Evolutionary conservation across 2,888 invertebrate genomes (phyloP).

Genomic region (Sabatieria punctata): DNA sequence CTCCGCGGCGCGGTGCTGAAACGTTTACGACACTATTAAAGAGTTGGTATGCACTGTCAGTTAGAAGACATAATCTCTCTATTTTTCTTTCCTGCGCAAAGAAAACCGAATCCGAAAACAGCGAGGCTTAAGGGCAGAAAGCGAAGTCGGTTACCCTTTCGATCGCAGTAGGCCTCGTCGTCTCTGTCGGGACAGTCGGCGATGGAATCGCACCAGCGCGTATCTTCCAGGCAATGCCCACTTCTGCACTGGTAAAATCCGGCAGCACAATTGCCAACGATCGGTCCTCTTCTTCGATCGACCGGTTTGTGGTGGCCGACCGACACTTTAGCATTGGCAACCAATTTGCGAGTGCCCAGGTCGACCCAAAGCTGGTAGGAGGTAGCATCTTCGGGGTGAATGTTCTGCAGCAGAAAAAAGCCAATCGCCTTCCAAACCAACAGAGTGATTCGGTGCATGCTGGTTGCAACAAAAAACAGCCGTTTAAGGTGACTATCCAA

Average conservation of each 20-base stretch:
- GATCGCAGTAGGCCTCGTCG: constrained; percentile 13
- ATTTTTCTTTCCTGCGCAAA: too few relatives aligned
- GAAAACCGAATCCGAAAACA: too few relatives aligned
- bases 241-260: neutral
- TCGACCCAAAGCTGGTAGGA: constrained; percentile 10
- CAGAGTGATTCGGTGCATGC: too few relatives aligned
- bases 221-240: neutral
- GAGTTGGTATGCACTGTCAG: too few relatives aligned
- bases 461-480: too few relatives aligned
- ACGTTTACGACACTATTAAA: too few relatives aligned
- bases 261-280: neutral
- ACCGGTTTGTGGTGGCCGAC: too few relatives aligned
- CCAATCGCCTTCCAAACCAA: neutral
- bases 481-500: too few relatives aligned
- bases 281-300: too few relatives aligned
- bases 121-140: too few relatives aligned
- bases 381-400: constrained; percentile 15
- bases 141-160: neutral
- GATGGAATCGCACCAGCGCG: constrained; percentile 19
- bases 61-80: too few relatives aligned
- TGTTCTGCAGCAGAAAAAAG: constrained; percentile 14
- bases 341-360: neutral
- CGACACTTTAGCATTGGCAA: neutral
- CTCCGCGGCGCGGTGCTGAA: neutral
- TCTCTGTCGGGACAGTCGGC: constrained; percentile 19